A percentile compares a stretch with the other conserved stretches of the same genome.
Conservation (phyloP, 2,888 invertebrate genomes). For the Athalia cordata region DNA sequence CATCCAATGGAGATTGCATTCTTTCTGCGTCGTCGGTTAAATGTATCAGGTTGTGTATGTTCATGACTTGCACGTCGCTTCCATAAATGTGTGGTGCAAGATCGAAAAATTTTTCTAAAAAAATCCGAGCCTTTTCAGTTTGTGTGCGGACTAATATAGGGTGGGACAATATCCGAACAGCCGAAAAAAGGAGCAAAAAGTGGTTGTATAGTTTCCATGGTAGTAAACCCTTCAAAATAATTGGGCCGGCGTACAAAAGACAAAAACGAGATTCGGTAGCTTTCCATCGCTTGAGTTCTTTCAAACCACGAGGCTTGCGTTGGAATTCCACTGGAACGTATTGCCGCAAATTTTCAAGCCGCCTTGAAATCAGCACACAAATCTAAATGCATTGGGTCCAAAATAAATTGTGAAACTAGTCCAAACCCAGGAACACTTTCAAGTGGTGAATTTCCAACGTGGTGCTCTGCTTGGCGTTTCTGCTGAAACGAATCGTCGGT, state of each 20-base stretch:
- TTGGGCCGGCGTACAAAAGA: constrained; percentile 40
- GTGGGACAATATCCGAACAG: constrained; percentile 33
- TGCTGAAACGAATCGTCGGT: constrained; percentile 34
- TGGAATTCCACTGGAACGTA: constrained; percentile 52
- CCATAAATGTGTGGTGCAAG: no score
- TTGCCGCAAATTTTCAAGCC: neutral
- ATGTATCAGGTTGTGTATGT: constrained; percentile 8
- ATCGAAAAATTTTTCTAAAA: neutral
- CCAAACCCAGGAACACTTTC: constrained; percentile 21
- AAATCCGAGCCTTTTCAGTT: neutral
- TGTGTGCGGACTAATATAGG: neutral
- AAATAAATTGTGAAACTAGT: constrained; percentile 42
- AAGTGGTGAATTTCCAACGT: constrained; percentile 6
- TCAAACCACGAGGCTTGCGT: constrained; percentile 50
- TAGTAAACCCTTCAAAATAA: constrained; percentile 47
- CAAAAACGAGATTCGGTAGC: constrained; percentile 55
- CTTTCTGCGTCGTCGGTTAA: constrained; percentile 6
- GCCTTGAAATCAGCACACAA: neutral
- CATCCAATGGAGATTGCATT: constrained; percentile 1
- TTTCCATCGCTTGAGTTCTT: constrained; percentile 50
- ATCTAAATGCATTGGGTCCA: constrained; percentile 50
- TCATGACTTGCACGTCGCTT: neutral
- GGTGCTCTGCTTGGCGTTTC: constrained; percentile 35
- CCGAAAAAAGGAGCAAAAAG: constrained; percentile 49
- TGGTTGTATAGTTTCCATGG: constrained; percentile 47